Evolutionary conservation across 2,113 vertebrate species (phyloP), one percentile per base, ranked within the genome.

Genomic region (Dasyprocta punctata): DNA sequence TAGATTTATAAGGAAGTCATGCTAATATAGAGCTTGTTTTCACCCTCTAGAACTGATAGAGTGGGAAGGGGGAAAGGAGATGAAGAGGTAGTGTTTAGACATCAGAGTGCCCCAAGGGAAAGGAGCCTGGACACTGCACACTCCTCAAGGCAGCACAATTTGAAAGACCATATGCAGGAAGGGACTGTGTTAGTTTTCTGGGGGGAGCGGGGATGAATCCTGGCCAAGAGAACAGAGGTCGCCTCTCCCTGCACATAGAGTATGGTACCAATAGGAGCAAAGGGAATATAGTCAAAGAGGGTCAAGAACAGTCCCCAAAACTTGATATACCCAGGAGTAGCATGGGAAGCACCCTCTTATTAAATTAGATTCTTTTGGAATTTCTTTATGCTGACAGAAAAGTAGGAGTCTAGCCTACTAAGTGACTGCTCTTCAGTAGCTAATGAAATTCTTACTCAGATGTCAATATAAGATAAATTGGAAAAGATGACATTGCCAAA

Each of bases 1-100:
- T 49, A 61, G 26, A 87, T 61, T 86, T 96, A 54, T 56, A 90
- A n/a, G 81, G 38, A 96, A 84, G 5, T 44, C 19, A 6, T 54
- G 56, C 44, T 44, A 63, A 63, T 47, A 65, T 26, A 73, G 36
- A 90, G 26, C 19, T 87, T 44, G 30, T 41, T 93, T 89, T 60
- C 75, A 58, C 86, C 36, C 49, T 83, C 19, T 82, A 56, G 56
- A 44, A 28, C 86, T 91, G 36, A 36, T 84, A 58, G 60, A 60
- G 8, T 36, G 5, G 33, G 1, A 58, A 84, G 12, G 58, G 14
- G 49, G 17, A 16, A n/a, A 65, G 80, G 54, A 89, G 9, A 44
- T 33, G 16, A 61, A 82, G 22, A 80, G 22, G 13, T 28, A 71
- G 28, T 36, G 3, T 63, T 75, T 44, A 16, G 20, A 36, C 3